These are phyloP conservation scores for Petrophora chlorosata DNA, from an alignment of 2,888 invertebrate species.

Conservation along the genomic window DNA sequence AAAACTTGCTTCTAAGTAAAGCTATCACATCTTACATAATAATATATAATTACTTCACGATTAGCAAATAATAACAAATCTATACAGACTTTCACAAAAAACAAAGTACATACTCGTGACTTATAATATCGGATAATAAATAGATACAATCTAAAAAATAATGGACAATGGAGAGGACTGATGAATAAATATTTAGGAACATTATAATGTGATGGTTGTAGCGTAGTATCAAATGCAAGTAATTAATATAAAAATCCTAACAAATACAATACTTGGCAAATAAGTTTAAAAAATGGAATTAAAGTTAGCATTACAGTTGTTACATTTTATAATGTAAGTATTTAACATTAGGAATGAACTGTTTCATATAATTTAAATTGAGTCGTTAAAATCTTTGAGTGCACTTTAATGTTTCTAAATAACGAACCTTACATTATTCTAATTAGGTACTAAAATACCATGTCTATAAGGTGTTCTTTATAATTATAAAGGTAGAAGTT, in stretches of 20 bases:
- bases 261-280: constrained; percentile 68
- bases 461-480: background rate
- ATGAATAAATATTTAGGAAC: constrained; percentile 68
- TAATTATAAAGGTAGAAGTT: background rate
- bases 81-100: constrained; percentile 72
- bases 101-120: constrained; percentile 58
- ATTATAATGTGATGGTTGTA: constrained; percentile 60
- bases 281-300: constrained; percentile 56
- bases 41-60: constrained; percentile 53
- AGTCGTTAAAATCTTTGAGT: constrained; percentile 35
- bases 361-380: constrained; percentile 8
- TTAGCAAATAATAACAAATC: constrained; percentile 77
- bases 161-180: constrained; percentile 51
- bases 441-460: constrained; percentile 1
- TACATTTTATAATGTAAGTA: constrained; percentile 23
- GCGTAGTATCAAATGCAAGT: constrained; percentile 56
- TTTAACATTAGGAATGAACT: constrained; percentile 44
- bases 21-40: constrained; percentile 81
- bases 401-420: constrained; percentile 34
- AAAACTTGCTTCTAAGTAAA: constrained; percentile 79
- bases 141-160: constrained; percentile 60
- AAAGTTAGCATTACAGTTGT: constrained; percentile 32
- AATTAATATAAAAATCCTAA: constrained; percentile 44
- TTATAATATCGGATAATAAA: constrained; percentile 67
- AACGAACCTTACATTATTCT: background rate